phyloP scores from a whole-genome alignment of 2,888 invertebrate species.

The Cremastinae sp. region DNA sequence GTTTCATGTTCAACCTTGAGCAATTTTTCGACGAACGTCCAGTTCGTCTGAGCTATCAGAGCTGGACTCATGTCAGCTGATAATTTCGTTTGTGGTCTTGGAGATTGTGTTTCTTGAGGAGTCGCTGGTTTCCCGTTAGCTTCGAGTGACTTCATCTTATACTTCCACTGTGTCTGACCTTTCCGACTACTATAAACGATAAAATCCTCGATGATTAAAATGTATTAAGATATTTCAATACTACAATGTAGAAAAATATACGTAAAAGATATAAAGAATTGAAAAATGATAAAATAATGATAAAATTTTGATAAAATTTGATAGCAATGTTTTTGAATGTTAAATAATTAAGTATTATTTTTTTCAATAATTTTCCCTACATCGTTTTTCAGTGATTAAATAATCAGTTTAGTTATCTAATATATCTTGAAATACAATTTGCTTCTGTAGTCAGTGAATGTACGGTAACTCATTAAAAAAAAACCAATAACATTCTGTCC shows the following conservation, averaged over 20 bases:
- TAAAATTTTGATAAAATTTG: too few species aligned
- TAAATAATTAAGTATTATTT: too few species aligned
- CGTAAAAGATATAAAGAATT: too few species aligned
- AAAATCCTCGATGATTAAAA: not conserved
- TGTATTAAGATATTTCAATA: too few species aligned
- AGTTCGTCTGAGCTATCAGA: conserved; percentile 96
- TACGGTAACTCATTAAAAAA: too few species aligned
- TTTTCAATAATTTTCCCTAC: too few species aligned
- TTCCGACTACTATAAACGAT: conserved; percentile 73
- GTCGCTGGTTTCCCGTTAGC: conserved; percentile 74
- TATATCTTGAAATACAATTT: not conserved
- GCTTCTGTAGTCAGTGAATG: too few species aligned
- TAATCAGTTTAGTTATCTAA: not conserved
- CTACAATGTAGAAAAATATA: too few species aligned
- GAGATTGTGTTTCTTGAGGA: conserved; percentile 78
- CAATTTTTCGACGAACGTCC: conserved; percentile 98
- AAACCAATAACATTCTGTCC: too few species aligned
- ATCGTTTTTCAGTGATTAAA: too few species aligned
- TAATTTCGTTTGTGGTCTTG: conserved; percentile 81
- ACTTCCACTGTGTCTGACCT: conserved; percentile 79
- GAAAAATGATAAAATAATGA: too few species aligned
- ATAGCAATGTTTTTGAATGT: too few species aligned
- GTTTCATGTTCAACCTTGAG: conserved; percentile 86
- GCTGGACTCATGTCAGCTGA: conserved; percentile 90
- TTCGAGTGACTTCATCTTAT: conserved; percentile 79